phyloP scores from a whole-genome alignment of 2,113 vertebrate species.

The Oreochromis aureus region DNA sequence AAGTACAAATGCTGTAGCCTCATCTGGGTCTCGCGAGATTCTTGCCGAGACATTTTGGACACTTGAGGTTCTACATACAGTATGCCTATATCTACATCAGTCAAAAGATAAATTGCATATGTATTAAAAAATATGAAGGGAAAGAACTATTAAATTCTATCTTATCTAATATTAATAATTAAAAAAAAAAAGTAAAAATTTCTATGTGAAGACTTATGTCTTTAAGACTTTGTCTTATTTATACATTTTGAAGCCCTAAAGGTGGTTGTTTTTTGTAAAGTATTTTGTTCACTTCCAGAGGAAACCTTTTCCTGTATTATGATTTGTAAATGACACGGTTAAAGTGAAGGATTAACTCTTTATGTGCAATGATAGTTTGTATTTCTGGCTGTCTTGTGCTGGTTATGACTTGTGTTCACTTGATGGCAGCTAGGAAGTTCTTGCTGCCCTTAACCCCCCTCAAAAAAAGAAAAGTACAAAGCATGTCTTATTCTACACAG shows the following conservation, averaged over 20 bases:
- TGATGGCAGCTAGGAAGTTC: slow-evolving; percentile 32
- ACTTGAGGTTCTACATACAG: background rate
- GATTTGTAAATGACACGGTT: background rate
- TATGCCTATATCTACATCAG: slow-evolving; percentile 5
- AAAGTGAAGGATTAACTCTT: slow-evolving; percentile 6
- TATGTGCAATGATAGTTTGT: slow-evolving; percentile 4
- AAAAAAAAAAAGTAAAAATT: background rate
- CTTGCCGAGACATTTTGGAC: background rate
- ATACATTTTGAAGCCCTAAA: slow-evolving; percentile 18
- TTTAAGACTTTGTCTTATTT: slow-evolving; percentile 14
- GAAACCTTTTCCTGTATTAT: background rate
- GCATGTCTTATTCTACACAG: background rate
- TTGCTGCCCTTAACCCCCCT: background rate
- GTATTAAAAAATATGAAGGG: background rate
- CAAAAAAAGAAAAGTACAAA: background rate
- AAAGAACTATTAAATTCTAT: background rate
- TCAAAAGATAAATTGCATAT: background rate
- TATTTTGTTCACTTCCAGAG: slow-evolving; percentile 5
- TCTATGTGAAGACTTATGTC: slow-evolving; percentile 13
- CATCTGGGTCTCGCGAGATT: background rate
- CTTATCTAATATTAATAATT: background rate
- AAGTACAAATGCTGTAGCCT: background rate
- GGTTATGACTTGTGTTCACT: background rate
- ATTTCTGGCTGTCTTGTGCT: background rate
- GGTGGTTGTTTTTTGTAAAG: slow-evolving; percentile 13